Conservation (phyloP, 2,797 vertebrate genomes). For the Vipera latastei region DNA sequence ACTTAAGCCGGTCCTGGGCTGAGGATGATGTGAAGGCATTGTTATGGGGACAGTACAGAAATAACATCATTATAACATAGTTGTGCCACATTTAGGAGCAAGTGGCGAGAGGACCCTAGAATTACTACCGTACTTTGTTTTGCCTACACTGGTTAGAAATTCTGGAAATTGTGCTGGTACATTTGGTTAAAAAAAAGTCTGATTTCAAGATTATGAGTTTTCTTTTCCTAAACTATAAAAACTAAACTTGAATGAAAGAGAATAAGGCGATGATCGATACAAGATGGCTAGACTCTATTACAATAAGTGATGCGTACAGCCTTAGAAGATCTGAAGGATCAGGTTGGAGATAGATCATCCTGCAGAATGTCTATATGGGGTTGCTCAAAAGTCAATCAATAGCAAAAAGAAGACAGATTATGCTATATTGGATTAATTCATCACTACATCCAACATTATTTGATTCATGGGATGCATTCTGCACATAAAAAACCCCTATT, state of each 20-base stretch:
- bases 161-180: background rate
- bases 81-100: background rate
- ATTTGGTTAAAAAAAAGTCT: background rate
- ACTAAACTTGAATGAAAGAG: background rate
- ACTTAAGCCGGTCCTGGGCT: background rate
- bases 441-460: background rate
- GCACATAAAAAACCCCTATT: background rate
- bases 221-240: background rate
- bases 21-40: background rate
- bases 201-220: background rate
- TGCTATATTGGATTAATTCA: background rate
- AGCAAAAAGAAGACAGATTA: background rate
- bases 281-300: background rate
- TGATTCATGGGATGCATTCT: background rate
- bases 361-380: background rate
- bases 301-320: background rate
- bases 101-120: background rate
- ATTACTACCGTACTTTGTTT: background rate
- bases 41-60: background rate
- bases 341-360: background rate
- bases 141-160: background rate
- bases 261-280: background rate
- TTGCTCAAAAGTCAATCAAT: background rate
- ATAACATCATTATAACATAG: background rate
- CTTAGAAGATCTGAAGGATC: background rate